These are phyloP conservation scores for Cantharis lateralis DNA, from an alignment of 2,888 invertebrate genomes.

Conservation along the genomic window DNA sequence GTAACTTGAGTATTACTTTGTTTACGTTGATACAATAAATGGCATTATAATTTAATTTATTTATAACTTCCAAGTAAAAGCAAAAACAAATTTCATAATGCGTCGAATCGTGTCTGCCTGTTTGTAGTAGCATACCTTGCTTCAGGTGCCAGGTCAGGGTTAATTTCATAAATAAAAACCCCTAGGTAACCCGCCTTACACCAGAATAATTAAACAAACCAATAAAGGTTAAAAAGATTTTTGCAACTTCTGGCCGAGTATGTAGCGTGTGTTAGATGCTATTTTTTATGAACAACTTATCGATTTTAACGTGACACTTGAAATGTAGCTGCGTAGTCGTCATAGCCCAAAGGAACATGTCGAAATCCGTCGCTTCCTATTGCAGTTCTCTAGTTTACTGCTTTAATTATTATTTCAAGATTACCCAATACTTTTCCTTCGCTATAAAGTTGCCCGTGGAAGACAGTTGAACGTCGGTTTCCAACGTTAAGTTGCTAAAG, in stretches of 20 bases:
- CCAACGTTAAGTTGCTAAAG: too few relatives aligned
- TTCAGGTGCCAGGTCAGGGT: too few relatives aligned
- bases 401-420: too few relatives aligned
- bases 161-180: too few relatives aligned
- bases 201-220: too few relatives aligned
- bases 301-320: background rate
- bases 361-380: too few relatives aligned
- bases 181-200: too few relatives aligned
- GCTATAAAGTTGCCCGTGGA: too few relatives aligned
- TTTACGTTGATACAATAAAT: background rate
- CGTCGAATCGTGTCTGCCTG: background rate
- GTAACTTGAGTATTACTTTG: background rate
- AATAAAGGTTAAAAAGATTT: background rate
- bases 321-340: background rate
- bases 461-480: too few relatives aligned
- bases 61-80: background rate
- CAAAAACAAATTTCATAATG: background rate
- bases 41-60: background rate
- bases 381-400: too few relatives aligned
- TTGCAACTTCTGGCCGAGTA: background rate
- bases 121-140: background rate
- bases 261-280: background rate
- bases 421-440: too few relatives aligned
- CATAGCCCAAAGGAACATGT: background rate
- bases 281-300: background rate